phyloP scores from a whole-genome alignment of 2,888 invertebrate species.

The Latheticus oryzae region DNA sequence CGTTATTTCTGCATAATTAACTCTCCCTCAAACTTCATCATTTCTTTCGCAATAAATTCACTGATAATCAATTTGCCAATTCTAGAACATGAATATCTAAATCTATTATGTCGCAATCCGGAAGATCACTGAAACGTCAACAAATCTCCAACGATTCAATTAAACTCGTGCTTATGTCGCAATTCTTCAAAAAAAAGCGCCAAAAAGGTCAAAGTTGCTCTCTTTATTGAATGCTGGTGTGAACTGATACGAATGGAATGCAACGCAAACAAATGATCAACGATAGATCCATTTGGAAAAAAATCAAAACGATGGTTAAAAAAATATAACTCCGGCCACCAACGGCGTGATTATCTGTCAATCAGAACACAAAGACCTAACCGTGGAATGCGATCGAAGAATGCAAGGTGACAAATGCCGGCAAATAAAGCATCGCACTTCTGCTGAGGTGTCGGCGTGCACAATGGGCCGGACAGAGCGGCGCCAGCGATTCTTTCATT shows the following conservation, averaged over 20 bases:
- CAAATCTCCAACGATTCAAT: no score
- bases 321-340: constrained; percentile 15
- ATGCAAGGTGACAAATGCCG: constrained; percentile 39
- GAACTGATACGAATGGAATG: constrained; percentile 25
- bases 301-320: no score
- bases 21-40: no score
- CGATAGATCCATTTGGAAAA: no score
- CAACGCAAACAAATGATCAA: constrained; percentile 25
- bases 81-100: no score
- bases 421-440: constrained; percentile 37
- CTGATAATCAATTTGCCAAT: no score
- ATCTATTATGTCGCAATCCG: no score
- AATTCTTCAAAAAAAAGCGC: constrained; percentile 16
- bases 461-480: constrained; percentile 43
- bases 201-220: constrained; percentile 29
- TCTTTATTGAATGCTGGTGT: constrained; percentile 24
- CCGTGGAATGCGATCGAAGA: constrained; percentile 38
- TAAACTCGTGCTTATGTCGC: constrained; percentile 15
- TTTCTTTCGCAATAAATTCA: no score
- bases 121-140: no score
- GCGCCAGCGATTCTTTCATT: constrained; percentile 55
- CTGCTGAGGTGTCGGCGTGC: constrained; percentile 33
- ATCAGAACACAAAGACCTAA: constrained; percentile 33
- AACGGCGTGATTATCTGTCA: constrained; percentile 25
- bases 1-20: no score